Evolutionary conservation across 2,113 vertebrate species (phyloP), one percentile per base, ranked within the genome.

Genomic region (Vidua macroura): DNA sequence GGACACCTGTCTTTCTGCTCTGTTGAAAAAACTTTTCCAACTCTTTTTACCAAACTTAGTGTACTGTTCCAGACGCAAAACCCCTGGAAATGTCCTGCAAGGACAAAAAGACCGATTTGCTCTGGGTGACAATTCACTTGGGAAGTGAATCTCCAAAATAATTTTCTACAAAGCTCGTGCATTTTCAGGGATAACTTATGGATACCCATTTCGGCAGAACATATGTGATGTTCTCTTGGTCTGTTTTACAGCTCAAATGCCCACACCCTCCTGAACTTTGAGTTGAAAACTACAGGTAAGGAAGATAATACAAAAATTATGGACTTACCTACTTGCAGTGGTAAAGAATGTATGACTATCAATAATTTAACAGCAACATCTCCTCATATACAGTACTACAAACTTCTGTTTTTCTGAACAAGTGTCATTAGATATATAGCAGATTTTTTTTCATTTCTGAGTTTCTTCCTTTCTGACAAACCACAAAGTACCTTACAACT

Each of bases 181-280:
- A 24, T 60, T 68, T 78, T 87, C 33, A 64, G 1, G 1, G 10
- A 11, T 44, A 76, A 66, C n/a, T 59, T 48, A 72, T 1, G 23
- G 7, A 62, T 3, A 20, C 2, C 7, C 28, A 56, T 41, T 89
- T 82, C 53, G 89, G 20, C n/a, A 79, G 13, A 68, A 10, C 24
- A 28, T 10, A 63, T 2, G 3, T 35, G 6, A 60, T 7, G 8
- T 30, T 25, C 59, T 56, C 58, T 44, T 39, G 1, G 22, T 22
- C 49, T 67, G 24, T 73, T 82, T 41, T 20, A 79, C 19, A 56
- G 39, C 27, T 76, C 27, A 7, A 68, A 63, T 13, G 14, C 24
- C 21, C 15, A 72, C 8, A 31, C 0, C 0, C 4, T 46, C 17
- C 8, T 21, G 2, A 66, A 58, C 20, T 67, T 70, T 1, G 2